Evolutionary conservation across 2,888 invertebrate genomes (phyloP).

Genomic region (Mycalesis mineus): DNA sequence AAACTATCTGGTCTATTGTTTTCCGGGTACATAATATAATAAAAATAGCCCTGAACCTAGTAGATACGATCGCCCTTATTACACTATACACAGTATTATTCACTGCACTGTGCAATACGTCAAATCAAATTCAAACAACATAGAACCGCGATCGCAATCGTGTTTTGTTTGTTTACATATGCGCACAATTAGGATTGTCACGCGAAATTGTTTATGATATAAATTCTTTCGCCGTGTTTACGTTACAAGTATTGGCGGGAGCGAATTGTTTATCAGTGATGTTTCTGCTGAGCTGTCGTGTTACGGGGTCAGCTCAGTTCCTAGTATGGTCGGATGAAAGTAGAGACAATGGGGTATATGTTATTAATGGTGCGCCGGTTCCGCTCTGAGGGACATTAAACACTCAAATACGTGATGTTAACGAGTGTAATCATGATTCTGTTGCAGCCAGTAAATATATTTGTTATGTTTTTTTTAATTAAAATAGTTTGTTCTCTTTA

Average conservation of each 20-base stretch:
- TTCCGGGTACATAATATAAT: constrained; percentile 35
- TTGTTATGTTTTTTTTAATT: constrained; percentile 1
- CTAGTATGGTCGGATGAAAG: constrained; percentile 14
- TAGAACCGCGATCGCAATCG: constrained; percentile 27
- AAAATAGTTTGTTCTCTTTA: not conserved
- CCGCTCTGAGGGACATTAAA: constrained; percentile 17
- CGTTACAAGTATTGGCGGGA: not conserved
- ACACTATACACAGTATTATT: constrained; percentile 23
- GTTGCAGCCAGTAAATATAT: constrained; percentile 48
- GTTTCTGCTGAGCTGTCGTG: constrained; percentile 33
- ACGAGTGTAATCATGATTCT: constrained; percentile 46
- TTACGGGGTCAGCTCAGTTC: constrained; percentile 30
- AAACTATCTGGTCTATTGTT: constrained; percentile 31
- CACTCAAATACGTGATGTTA: constrained; percentile 41
- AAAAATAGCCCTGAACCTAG: constrained; percentile 30
- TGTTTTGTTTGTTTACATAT: constrained; percentile 45
- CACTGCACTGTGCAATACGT: constrained; percentile 19
- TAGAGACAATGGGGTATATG: constrained; percentile 19
- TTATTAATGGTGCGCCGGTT: constrained; percentile 26
- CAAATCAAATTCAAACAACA: constrained; percentile 27
- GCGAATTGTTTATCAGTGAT: not conserved
- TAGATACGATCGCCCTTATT: constrained; percentile 23
- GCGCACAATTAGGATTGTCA: constrained; percentile 38
- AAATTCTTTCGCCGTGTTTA: constrained; percentile 12
- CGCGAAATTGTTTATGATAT: constrained; percentile 39